A percentile compares a stretch with the other conserved stretches of the same genome.
Evolutionary conservation across 2,888 invertebrate genomes (phyloP).

Genomic region (Xestia rhomboidea): DNA sequence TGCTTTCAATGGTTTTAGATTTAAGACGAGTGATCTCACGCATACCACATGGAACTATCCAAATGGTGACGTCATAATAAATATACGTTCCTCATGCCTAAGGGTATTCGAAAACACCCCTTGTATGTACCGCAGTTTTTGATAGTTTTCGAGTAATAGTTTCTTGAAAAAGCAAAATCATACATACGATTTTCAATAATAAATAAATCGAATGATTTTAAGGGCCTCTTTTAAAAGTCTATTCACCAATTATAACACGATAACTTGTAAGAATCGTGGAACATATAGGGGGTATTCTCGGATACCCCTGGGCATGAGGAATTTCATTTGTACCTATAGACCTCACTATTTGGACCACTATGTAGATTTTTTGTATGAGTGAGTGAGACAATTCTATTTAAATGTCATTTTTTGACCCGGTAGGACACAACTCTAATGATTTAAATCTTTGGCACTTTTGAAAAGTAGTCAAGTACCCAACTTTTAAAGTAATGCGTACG

Average conservation of each 20-base stretch:
- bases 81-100: neutral
- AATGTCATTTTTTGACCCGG: neutral
- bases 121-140: neutral
- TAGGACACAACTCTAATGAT: neutral
- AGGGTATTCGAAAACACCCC: neutral
- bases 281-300: neutral
- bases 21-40: neutral
- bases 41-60: neutral
- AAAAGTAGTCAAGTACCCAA: conserved; percentile 56
- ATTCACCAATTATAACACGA: neutral
- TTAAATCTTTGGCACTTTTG: conserved; percentile 20
- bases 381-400: neutral
- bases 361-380: neutral
- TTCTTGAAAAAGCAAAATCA: neutral
- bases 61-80: neutral
- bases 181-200: neutral
- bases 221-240: neutral
- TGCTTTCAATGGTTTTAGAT: neutral
- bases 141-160: neutral
- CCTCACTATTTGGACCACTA: neutral
- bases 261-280: neutral
- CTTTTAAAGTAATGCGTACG: conserved; percentile 38
- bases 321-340: neutral
- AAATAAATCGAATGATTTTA: neutral
- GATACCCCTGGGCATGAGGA: neutral